Evolutionary conservation across 2,797 vertebrate species (phyloP), one percentile per base, ranked within the genome.

Genomic region (Mormyrus proboscirostris): DNA sequence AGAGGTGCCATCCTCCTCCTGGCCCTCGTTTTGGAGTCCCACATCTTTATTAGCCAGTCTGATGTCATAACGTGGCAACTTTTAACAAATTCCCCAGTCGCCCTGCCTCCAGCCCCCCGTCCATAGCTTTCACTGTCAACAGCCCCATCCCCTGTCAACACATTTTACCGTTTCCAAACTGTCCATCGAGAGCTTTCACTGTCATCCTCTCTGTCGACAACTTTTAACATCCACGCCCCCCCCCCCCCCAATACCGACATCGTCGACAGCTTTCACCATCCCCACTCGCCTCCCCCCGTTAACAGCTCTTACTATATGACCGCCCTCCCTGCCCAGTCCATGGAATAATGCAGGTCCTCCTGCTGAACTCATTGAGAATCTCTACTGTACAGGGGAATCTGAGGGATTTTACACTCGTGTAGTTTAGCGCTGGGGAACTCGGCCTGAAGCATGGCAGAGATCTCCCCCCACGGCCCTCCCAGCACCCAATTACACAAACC

Each of bases 401-500:
- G 50, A 76, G 53, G 49, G 33, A 89, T 59, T 87, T 90, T 87
- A 90, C 85, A 88, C 49, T 55, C 41, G 14, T 86, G 65, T 85
- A 82, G 22, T 53, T 91, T 65, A 59, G 87, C 53, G 85, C 84
- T 10, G 84, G 22, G 84, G 14, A 25, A 3, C 84, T 86, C 25
- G 1, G 49, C 50, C 84, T 2, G 25, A 16, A 86, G 50, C 22
- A 12, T 49, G 47, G 14, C 50, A 50, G 50, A 86, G 84, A 85
- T 33, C 50, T 65, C 59, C 59, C 59, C 59, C 22, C 65, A 49
- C 6, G 89, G 89, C 47, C 41, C 90, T 92, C 89, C 86, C 88
- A 85, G 88, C 89, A 90, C 49, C 89, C 90, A 91, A 91, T 91
- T 91, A 91, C 65, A 49, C 51, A 88, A 88, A 62, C 88, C 38